phyloP scores from a whole-genome alignment of 2,888 invertebrate species.

The Germaria angustata region DNA sequence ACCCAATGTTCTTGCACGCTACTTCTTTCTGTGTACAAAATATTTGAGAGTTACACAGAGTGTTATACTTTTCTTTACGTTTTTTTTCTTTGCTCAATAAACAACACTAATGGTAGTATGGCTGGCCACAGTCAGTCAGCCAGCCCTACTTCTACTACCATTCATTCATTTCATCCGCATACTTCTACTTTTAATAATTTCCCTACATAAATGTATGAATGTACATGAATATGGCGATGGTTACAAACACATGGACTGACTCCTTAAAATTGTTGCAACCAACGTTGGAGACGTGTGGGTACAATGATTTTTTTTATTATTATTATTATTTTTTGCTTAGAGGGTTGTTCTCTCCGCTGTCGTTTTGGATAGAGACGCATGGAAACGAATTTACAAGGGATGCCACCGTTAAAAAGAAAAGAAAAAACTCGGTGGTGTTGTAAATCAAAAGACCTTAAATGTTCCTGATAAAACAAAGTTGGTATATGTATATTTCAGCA shows the following conservation, averaged over 20 bases:
- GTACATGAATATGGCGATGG: slow-evolving; percentile 7
- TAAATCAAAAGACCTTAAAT: too few relatives aligned
- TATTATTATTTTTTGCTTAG: slow-evolving; percentile 1
- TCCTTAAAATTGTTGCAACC: slow-evolving; percentile 49
- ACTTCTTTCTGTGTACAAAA: slow-evolving; percentile 62
- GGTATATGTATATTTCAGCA: too few relatives aligned
- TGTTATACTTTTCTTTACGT: slow-evolving; percentile 57
- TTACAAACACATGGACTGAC: slow-evolving; percentile 36
- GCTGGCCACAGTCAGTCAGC: slow-evolving; percentile 38
- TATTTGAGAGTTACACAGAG: slow-evolving; percentile 56
- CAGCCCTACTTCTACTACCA: slow-evolving; percentile 48
- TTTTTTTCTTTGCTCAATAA: slow-evolving; percentile 27
- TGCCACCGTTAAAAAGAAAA: background rate
- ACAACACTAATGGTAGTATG: slow-evolving; percentile 54
- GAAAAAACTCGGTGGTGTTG: background rate
- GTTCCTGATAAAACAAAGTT: too few relatives aligned
- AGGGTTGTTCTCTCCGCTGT: slow-evolving; percentile 50
- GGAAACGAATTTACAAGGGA: slow-evolving; percentile 13
- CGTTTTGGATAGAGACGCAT: background rate
- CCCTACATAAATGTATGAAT: slow-evolving; percentile 19
- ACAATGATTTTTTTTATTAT: slow-evolving; percentile 31
- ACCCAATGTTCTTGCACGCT: slow-evolving; percentile 71
- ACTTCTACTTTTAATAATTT: slow-evolving; percentile 45
- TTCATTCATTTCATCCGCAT: slow-evolving; percentile 49
- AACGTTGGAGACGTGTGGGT: slow-evolving; percentile 49